Percentiles rank a stretch among this genome's conserved stretches.
Evolutionary conservation across 1,140 invertebrate genomes (phyloP).

Genomic region (Eriosoma lanigerum): DNA sequence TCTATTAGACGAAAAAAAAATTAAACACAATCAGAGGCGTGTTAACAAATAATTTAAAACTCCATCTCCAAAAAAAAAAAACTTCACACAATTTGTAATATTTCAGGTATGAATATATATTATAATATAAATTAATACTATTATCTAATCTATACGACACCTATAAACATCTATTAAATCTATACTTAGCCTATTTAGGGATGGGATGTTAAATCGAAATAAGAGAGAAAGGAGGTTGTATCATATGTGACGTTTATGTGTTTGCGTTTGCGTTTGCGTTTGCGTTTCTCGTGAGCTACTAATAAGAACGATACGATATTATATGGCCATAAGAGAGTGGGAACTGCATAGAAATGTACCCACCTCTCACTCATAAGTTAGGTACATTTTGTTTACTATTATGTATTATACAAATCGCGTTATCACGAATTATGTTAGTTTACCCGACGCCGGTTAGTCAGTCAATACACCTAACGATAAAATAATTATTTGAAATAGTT

Average conservation of each 20-base stretch:
- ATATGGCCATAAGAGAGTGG: constrained; percentile 33
- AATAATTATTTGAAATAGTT: background rate
- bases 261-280: background rate
- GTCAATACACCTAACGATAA: constrained; percentile 30
- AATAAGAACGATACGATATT: constrained; percentile 21
- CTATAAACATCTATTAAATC: no score
- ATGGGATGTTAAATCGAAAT: background rate
- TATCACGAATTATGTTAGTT: constrained; percentile 50
- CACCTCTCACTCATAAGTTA: constrained; percentile 34
- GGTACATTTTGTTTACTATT: constrained; percentile 46
- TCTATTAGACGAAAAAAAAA: no score
- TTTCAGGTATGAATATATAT: no score
- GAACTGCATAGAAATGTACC: constrained; percentile 31
- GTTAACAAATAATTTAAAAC: no score
- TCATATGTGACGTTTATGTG: constrained; percentile 12
- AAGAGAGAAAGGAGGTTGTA: constrained; percentile 29
- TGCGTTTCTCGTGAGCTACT: constrained; percentile 2
- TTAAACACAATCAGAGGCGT: no score
- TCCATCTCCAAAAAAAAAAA: no score
- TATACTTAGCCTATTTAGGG: constrained; percentile 36
- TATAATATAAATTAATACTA: no score
- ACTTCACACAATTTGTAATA: no score
- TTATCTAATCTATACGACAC: no score
- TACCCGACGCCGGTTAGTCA: constrained; percentile 45
- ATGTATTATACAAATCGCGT: constrained; percentile 34